Base-by-base conservation (phyloP, 2,888 invertebrate species). In the Brachypterus glaber region DNA sequence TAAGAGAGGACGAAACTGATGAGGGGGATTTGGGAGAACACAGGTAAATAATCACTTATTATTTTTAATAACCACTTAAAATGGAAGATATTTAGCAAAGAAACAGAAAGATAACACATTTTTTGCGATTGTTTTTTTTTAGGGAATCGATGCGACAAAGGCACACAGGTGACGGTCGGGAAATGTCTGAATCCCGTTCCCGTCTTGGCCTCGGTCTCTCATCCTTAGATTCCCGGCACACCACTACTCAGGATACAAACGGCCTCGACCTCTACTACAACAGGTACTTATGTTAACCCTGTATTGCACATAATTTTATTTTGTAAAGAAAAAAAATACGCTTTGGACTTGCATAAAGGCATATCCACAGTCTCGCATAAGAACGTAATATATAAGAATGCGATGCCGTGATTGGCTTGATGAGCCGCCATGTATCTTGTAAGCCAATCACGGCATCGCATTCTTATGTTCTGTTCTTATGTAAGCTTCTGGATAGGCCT, bases 1-100 rank as follows among this genome's bases (percentile, higher is more conserved):
- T 90, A 51, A 75, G 87, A 41, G 88, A 88, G 53, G 89, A 90
- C 49, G 86, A 86, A 52, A 70, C 66, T 42, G 77, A 79, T 51
- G 81, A 82, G 42, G 66, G 71, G 35, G 77, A 79, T 54, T 61
- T 69, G 49, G 70, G 58, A 25, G 59, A 61, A 47, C 62, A 62
- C 44, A 62, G 63, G 63, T 60, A 50, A 43, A 24, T 21, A 7
- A n/a, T 11, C 13, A 17, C 14, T 36, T 11, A 21, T 17, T 27
- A 27, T 24, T 13, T n/a, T 15, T 35, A 21, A 4, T 12, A 33
- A 16, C 18, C 17, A 9, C 16, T 32, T 17, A n/a, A n/a, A n/a
- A n/a, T 15, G 30, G 15, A 13, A n/a, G 30, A 14, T n/a, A 24
- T 30, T 30, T 14, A 12, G 8, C 31, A 8, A 31, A 14, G 8